A percentile compares a stretch with the other conserved stretches of the same genome.
Evolutionary conservation across 2,113 vertebrate genomes (phyloP).

Genomic region (Xiphophorus couchianus): DNA sequence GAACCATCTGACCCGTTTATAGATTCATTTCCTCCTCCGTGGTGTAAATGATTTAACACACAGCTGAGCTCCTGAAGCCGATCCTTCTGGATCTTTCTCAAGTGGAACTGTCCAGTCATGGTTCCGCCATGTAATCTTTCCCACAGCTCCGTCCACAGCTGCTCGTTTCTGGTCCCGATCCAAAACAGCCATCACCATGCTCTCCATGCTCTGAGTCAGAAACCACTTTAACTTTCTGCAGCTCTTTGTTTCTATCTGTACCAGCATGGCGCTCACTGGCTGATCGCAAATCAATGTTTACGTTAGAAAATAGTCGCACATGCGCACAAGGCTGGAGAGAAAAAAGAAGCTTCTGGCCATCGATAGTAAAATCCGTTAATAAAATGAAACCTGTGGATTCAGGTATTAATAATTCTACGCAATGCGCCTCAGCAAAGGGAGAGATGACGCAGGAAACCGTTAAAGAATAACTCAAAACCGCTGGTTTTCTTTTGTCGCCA

Average conservation of each 20-base stretch:
- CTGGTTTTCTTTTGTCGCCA: too few relatives aligned
- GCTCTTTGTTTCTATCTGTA: background rate
- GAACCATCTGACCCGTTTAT: background rate
- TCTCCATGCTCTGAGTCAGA: slow-evolving; percentile 18
- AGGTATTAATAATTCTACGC: too few relatives aligned
- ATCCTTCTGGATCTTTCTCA: slow-evolving; percentile 18
- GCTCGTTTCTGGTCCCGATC: slow-evolving; percentile 31
- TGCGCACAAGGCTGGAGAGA: too few relatives aligned
- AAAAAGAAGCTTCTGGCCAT: too few relatives aligned
- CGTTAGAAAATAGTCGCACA: too few relatives aligned
- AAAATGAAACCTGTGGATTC: too few relatives aligned
- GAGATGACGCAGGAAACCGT: too few relatives aligned
- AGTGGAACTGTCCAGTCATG: slow-evolving; percentile 20
- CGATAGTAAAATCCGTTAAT: too few relatives aligned
- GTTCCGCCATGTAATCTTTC: slow-evolving; percentile 38
- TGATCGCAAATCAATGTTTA: too few relatives aligned
- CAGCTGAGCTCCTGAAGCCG: background rate
- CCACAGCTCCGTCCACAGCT: slow-evolving; percentile 56
- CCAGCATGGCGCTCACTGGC: too few relatives aligned
- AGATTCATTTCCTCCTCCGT: background rate
- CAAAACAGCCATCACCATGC: slow-evolving; percentile 42
- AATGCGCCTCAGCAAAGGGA: too few relatives aligned
- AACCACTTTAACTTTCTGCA: slow-evolving; percentile 1
- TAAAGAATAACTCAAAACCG: too few relatives aligned
- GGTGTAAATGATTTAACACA: background rate